A percentile compares a stretch with the other conserved stretches of the same genome.
Conservation (phyloP, 2,888 invertebrate genomes). For the Therioaphis trifolii region DNA sequence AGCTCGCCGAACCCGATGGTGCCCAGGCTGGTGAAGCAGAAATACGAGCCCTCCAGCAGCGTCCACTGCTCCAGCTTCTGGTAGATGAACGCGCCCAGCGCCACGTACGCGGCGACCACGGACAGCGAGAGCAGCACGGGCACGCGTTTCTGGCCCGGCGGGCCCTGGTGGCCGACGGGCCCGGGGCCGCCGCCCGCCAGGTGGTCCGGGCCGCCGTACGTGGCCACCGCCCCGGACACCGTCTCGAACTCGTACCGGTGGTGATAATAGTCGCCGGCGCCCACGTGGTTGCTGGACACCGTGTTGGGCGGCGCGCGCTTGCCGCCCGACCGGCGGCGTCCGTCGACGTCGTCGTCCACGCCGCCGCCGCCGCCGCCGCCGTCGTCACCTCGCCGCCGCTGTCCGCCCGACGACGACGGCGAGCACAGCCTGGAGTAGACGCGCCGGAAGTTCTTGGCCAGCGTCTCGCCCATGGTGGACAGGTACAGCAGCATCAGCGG, state of each 20-base stretch:
- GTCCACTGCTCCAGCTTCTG: constrained; percentile 92
- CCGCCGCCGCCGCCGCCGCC: constrained; percentile 56
- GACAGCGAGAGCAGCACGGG: constrained; percentile 88
- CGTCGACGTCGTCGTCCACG: constrained; percentile 61
- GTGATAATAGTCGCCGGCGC: constrained; percentile 24
- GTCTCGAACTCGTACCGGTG: constrained; percentile 54
- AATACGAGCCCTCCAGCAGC: constrained; percentile 82
- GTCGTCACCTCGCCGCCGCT: constrained; percentile 54
- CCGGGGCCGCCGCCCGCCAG: not conserved
- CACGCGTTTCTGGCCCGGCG: constrained; percentile 71
- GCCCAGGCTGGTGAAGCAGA: constrained; percentile 74
- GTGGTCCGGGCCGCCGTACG: not conserved
- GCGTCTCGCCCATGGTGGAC: constrained; percentile 85
- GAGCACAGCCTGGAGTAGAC: constrained; percentile 75
- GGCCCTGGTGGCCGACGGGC: constrained; percentile 27
- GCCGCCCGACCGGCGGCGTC: constrained; percentile 34
- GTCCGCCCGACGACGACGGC: constrained; percentile 58
- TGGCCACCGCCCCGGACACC: constrained; percentile 29
- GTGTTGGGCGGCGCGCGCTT: constrained; percentile 64
- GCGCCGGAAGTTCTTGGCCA: constrained; percentile 82
- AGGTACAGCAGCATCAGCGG: constrained; percentile 89
- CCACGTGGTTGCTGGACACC: constrained; percentile 64
- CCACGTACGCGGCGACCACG: constrained; percentile 87
- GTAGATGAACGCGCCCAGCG: constrained; percentile 89
- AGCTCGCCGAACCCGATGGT: constrained; percentile 88